phyloP scores from a whole-genome alignment of 2,888 invertebrate genomes.

The Lasioglossum villosulum region DNA sequence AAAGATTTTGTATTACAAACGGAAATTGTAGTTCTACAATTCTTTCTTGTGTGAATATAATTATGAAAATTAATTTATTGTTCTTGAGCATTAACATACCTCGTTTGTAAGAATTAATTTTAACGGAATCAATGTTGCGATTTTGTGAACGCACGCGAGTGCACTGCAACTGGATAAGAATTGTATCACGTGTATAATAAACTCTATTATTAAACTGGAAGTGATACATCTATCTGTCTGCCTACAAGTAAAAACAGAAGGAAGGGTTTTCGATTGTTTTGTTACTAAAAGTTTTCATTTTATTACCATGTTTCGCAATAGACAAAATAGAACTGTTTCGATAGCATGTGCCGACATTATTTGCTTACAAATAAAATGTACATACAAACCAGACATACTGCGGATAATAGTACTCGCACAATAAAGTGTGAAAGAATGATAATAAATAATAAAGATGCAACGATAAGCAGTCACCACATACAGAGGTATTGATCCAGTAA shows the following conservation, averaged over 20 bases:
- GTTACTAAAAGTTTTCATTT: slow-evolving; percentile 36
- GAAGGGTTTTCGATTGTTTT: background rate
- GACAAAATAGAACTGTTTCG: slow-evolving; percentile 45
- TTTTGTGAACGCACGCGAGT: slow-evolving; percentile 14
- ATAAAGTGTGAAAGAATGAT: slow-evolving; percentile 40
- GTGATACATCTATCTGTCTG: slow-evolving; percentile 10
- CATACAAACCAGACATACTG: slow-evolving; percentile 27
- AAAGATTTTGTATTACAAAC: slow-evolving; percentile 9
- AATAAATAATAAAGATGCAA: slow-evolving; percentile 66
- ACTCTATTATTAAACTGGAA: slow-evolving; percentile 38
- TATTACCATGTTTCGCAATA: slow-evolving; percentile 44
- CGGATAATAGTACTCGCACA: slow-evolving; percentile 26
- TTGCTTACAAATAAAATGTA: slow-evolving; percentile 25
- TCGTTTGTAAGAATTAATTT: slow-evolving; percentile 20
- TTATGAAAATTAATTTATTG: slow-evolving; percentile 30
- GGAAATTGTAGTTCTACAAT: background rate
- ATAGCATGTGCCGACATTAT: slow-evolving; percentile 27
- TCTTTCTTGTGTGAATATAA: slow-evolving; percentile 18
- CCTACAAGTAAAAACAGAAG: background rate
- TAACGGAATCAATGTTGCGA: background rate
- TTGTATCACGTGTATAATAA: slow-evolving; percentile 52
- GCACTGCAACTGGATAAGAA: slow-evolving; percentile 22
- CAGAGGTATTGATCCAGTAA: background rate
- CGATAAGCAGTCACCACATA: slow-evolving; percentile 36
- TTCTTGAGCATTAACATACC: slow-evolving; percentile 3